These are phyloP conservation scores for Dicrurus megarhynchus DNA, from an alignment of 2,113 vertebrate genomes.

Conservation along the genomic window DNA sequence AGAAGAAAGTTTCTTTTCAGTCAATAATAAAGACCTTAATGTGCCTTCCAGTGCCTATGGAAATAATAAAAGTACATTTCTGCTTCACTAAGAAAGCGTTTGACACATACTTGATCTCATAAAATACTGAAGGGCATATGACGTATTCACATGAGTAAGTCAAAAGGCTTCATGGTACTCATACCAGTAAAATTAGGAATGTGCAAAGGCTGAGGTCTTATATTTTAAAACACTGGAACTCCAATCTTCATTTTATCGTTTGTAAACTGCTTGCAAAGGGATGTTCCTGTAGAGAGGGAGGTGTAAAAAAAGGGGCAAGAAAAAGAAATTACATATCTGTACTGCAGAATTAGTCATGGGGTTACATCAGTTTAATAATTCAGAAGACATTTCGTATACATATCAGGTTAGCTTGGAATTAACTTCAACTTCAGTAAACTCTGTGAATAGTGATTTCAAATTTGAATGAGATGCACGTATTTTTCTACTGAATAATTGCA, in stretches of 20 bases:
- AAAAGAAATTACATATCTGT: neutral
- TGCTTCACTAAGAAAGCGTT: constrained; percentile 12
- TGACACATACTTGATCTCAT: neutral
- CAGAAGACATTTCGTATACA: neutral
- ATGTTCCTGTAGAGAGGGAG: neutral
- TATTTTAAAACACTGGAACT: neutral
- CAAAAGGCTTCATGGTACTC: neutral
- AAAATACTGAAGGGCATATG: constrained; percentile 8
- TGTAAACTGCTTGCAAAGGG: neutral
- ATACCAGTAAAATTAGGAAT: neutral
- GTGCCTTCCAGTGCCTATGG: neutral
- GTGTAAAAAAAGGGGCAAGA: neutral
- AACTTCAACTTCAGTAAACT: neutral
- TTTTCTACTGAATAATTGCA: neutral
- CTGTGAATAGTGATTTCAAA: neutral
- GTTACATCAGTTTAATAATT: constrained; percentile 11
- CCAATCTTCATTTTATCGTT: neutral
- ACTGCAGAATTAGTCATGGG: neutral
- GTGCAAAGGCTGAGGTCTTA: neutral
- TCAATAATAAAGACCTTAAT: neutral
- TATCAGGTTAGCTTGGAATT: neutral
- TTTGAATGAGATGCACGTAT: neutral
- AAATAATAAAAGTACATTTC: constrained; percentile 13
- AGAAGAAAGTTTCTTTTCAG: constrained; percentile 1
- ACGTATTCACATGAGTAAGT: neutral